Evolutionary conservation across 2,797 vertebrate genomes (phyloP).

Genomic region (Pangasius macronema): DNA sequence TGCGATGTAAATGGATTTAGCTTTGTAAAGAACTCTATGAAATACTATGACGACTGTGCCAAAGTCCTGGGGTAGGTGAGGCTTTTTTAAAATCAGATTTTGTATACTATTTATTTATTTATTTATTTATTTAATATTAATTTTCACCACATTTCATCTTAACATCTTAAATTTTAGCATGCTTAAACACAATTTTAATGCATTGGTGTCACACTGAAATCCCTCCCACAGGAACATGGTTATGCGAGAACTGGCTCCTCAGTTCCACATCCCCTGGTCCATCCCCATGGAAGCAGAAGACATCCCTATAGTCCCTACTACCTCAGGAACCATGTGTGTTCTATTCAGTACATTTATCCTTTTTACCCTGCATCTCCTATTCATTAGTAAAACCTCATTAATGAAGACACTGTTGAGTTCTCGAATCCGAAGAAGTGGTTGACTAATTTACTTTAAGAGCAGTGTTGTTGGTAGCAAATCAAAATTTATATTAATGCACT

Average conservation of each 20-base stretch:
- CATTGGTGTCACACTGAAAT: not conserved
- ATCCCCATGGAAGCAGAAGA: slow-evolving; percentile 97
- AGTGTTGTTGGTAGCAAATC: not conserved
- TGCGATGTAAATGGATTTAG: slow-evolving; percentile 98
- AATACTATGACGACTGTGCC: slow-evolving; percentile 97
- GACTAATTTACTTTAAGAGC: not conserved
- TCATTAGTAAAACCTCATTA: not conserved
- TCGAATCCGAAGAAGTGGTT: not conserved
- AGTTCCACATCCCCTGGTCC: slow-evolving; percentile 98
- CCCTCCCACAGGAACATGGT: slow-evolving; percentile 86
- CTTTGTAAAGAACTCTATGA: slow-evolving; percentile 99
- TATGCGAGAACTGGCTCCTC: slow-evolving; percentile 95
- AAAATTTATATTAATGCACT: not conserved
- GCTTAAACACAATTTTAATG: not conserved
- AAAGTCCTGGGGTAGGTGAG: slow-evolving; percentile 90
- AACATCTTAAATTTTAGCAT: not conserved
- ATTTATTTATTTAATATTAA: not conserved
- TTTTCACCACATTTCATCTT: not conserved
- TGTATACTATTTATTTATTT: not conserved
- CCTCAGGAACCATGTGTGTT: slow-evolving; percentile 86
- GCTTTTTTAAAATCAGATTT: not conserved
- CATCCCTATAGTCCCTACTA: slow-evolving; percentile 97
- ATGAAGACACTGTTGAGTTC: not conserved
- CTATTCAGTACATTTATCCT: not conserved
- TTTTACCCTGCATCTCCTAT: not conserved